These are phyloP conservation scores for Aculops lycopersici DNA, from an alignment of 1,140 invertebrate species.

Conservation along the genomic window DNA sequence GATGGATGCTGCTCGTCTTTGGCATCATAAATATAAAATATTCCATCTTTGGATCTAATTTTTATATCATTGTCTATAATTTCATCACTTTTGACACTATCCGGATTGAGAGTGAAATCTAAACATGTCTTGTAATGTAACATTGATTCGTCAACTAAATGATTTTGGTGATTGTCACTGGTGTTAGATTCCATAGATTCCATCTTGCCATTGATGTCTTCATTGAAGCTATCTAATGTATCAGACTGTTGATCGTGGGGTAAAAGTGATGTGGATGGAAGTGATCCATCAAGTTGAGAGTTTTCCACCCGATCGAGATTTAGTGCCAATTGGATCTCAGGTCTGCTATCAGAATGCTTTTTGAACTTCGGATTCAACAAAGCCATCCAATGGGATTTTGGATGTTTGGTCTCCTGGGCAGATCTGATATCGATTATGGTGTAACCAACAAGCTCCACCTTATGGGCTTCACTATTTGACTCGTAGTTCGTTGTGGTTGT, in stretches of 20 bases:
- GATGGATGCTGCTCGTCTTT: background rate
- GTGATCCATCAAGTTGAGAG: slow-evolving; percentile 3
- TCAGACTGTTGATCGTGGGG: background rate
- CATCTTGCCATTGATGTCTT: background rate
- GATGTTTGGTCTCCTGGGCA: slow-evolving; percentile 13
- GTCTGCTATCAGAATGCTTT: slow-evolving; percentile 14
- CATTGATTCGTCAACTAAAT: slow-evolving; percentile 2
- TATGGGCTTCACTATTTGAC: slow-evolving; percentile 13
- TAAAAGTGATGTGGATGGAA: background rate
- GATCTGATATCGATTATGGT: slow-evolving; percentile 19
- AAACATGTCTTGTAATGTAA: background rate
- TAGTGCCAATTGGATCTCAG: slow-evolving; percentile 16
- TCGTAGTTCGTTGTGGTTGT: slow-evolving; percentile 8
- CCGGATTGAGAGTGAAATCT: background rate
- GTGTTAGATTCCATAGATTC: background rate
- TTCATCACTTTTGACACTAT: background rate
- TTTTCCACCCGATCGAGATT: slow-evolving; percentile 17
- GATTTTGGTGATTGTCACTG: slow-evolving; percentile 1
- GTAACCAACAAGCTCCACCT: slow-evolving; percentile 19
- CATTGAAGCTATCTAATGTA: background rate
- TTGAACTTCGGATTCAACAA: slow-evolving; percentile 19
- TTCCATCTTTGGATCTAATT: slow-evolving; percentile 1
- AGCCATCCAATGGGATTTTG: slow-evolving; percentile 16
- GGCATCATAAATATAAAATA: slow-evolving; percentile 5
- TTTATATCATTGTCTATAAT: slow-evolving; percentile 4